phyloP scores from a whole-genome alignment of 92 coral and sea anemone genomes.

The Isaurus tuberculatus region DNA sequence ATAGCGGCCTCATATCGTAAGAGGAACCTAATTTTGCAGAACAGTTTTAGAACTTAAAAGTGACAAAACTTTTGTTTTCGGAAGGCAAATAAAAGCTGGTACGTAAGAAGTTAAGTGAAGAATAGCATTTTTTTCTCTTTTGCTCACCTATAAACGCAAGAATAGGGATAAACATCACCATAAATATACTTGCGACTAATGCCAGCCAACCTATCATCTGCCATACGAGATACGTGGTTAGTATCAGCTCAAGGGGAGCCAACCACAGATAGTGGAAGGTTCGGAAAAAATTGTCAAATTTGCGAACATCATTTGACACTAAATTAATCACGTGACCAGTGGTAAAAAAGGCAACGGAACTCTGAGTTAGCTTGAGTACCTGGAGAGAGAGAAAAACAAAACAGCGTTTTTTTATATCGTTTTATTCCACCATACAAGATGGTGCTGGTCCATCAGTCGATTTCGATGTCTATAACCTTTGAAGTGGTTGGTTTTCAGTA shows the following conservation, averaged over 20 bases:
- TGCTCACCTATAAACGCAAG: conserved; percentile 31
- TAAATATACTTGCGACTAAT: conserved; percentile 19
- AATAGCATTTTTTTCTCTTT: neutral
- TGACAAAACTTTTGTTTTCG: too few species aligned
- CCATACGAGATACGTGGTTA: conserved; percentile 36
- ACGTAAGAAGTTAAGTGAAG: too few species aligned
- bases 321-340: conserved; percentile 41
- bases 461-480: too few species aligned
- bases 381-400: too few species aligned
- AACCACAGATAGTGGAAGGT: conserved; percentile 38
- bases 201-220: conserved; percentile 41
- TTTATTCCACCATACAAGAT: too few species aligned
- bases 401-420: too few species aligned
- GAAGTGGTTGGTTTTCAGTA: too few species aligned
- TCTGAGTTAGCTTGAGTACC: conserved; percentile 36
- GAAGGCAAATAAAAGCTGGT: too few species aligned
- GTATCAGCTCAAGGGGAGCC: conserved; percentile 41
- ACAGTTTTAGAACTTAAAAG: too few species aligned
- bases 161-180: conserved; percentile 27
- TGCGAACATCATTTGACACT: conserved; percentile 39
- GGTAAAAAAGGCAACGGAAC: conserved; percentile 27
- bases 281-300: conserved; percentile 40
- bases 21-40: too few species aligned
- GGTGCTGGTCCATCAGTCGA: too few species aligned
- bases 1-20: too few species aligned